phyloP scores from a whole-genome alignment of 2,888 invertebrate species.

The Apamea anceps region DNA sequence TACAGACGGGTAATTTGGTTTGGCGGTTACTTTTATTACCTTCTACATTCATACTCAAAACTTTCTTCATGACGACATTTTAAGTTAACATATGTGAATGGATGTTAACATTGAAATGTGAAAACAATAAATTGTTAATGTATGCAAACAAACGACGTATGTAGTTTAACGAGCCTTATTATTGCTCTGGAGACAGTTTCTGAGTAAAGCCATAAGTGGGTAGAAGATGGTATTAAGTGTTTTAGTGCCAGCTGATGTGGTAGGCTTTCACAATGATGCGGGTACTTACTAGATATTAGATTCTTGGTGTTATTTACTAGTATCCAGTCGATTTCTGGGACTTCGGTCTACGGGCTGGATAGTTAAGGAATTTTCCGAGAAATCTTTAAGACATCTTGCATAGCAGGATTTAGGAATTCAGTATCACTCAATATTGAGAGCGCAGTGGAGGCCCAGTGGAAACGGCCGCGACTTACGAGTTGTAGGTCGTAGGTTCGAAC shows the following conservation, averaged over 20 bases:
- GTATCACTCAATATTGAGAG: too few relatives aligned
- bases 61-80: too few relatives aligned
- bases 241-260: constrained; percentile 63
- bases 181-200: constrained; percentile 69
- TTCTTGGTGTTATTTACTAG: background rate
- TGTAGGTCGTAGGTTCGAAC: too few relatives aligned
- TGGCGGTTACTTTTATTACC: too few relatives aligned
- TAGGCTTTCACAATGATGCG: constrained; percentile 18
- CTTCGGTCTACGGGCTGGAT: background rate
- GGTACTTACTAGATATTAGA: too few relatives aligned
- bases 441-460: too few relatives aligned
- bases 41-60: too few relatives aligned
- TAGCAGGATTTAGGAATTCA: background rate
- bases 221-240: constrained; percentile 64
- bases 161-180: constrained; percentile 57
- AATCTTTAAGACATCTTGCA: background rate
- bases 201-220: constrained; percentile 67
- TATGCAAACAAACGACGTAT: background rate
- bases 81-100: too few relatives aligned
- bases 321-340: background rate
- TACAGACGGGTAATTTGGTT: too few relatives aligned
- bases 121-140: too few relatives aligned
- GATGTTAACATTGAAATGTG: too few relatives aligned
- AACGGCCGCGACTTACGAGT: too few relatives aligned
- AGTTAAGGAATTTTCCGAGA: background rate